Base-by-base conservation (phyloP, 2,113 vertebrate genomes). In the Dipodomys ordii region DNA sequence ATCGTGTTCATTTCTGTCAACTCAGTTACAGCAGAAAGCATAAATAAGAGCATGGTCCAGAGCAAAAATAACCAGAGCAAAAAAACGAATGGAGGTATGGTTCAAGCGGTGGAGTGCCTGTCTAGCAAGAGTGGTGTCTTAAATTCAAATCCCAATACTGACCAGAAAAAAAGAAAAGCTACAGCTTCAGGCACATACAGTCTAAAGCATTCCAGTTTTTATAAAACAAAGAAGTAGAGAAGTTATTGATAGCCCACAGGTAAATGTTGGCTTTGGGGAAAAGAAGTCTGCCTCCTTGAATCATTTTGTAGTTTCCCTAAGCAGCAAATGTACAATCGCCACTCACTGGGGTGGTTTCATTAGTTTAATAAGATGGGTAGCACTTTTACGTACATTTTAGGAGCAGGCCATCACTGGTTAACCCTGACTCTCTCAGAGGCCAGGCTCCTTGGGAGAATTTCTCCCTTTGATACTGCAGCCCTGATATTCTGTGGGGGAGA, bases 351-450 rank as follows among this genome's bases (percentile, higher is more conserved):
- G 35, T 88, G 4, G 28, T 23, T 91, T 84, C 73, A 64, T 32
- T 94, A 60, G 76, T 62, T 25, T 44, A 78, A 57, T 62, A 88
- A 79, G 25, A 77, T 65, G 2, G 3, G 3, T 19, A 39, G 53
- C 87, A 28, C 88, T 82, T 78, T 78, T 28, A 72, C 65, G 90
- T 28, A n/a, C 18, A 16, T 60, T 62, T 72, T 93, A 76, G 62
- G 84, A 76, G 28, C 22, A 20, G 35, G 8, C 16, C 20, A 1
- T 82, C 13, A 44, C 10, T 25, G 69, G 62, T 23, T 35, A 10
- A 30, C 30, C n/a, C 11, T 2, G 2, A 35, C 27, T 80, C 57
- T 80, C 64, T 28, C 18, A 15, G 20, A 76, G 65, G 2, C 35
- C 2, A 76, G 67, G 2, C 39, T 92, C 44, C 13, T 22, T 30